phyloP scores from a whole-genome alignment of 2,113 vertebrate species.

The Ciconia stormi region DNA sequence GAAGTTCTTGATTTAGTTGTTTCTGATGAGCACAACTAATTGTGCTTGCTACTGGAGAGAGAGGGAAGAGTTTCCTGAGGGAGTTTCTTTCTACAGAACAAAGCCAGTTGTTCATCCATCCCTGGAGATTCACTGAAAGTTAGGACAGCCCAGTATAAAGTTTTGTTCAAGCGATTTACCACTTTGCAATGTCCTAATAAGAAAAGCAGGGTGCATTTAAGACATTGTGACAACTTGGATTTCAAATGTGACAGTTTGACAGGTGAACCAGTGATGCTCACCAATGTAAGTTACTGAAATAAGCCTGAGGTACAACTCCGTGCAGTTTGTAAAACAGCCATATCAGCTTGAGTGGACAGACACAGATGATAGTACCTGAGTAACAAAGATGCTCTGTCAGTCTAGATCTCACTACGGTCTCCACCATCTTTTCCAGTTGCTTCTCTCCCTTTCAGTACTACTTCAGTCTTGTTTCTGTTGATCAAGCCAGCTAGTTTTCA shows the following conservation, averaged over 20 bases:
- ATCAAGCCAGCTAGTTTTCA: neutral
- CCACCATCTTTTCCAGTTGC: neutral
- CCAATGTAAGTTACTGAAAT: neutral
- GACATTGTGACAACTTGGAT: neutral
- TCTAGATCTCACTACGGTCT: neutral
- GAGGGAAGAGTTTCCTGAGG: neutral
- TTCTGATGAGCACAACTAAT: neutral
- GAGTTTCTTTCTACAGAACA: neutral
- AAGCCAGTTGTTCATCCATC: neutral
- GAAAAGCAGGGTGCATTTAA: neutral
- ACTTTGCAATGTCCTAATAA: neutral
- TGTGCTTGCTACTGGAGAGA: neutral
- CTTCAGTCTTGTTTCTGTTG: neutral
- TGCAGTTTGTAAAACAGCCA: neutral
- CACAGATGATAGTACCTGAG: neutral
- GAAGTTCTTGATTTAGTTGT: neutral
- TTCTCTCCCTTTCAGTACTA: neutral
- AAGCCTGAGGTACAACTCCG: neutral
- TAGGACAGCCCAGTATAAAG: neutral
- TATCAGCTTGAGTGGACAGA: neutral
- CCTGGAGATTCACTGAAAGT: neutral
- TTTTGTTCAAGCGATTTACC: neutral
- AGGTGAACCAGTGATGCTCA: neutral
- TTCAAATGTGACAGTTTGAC: neutral
- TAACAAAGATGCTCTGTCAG: neutral